Evolutionary conservation across 1,140 invertebrate species (phyloP).

Genomic region (Uloborus diversus): DNA sequence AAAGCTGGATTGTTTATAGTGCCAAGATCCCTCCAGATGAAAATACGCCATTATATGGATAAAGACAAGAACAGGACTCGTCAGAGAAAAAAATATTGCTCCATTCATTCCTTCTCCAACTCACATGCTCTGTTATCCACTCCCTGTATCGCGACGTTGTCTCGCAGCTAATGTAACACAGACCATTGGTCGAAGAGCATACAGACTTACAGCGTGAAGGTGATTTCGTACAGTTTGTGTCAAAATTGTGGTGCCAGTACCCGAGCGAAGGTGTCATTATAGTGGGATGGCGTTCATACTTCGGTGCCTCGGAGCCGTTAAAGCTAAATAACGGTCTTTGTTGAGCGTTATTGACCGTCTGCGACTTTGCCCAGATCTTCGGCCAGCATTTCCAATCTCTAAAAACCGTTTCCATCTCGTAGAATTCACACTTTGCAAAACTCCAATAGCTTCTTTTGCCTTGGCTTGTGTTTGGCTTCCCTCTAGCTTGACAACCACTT

Average conservation of each 20-base stretch:
- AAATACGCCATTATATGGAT: slow-evolving; percentile 8
- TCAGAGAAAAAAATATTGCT: slow-evolving; percentile 2
- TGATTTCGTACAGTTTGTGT: background rate
- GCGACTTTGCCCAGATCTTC: background rate
- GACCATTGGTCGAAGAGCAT: background rate
- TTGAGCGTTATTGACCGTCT: background rate
- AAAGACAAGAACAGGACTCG: background rate
- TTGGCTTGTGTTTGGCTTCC: background rate
- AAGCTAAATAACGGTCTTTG: background rate
- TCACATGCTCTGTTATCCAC: background rate
- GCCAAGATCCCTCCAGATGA: slow-evolving; percentile 1
- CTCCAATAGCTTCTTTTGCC: background rate
- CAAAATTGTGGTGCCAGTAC: slow-evolving; percentile 4
- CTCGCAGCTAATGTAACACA: background rate
- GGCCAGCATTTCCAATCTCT: background rate
- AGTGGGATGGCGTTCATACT: background rate
- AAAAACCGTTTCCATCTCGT: background rate
- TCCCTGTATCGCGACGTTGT: background rate
- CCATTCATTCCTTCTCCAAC: background rate
- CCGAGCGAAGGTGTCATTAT: background rate
- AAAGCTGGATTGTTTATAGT: background rate
- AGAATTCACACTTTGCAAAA: background rate
- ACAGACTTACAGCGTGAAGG: background rate
- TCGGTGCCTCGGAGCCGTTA: background rate
- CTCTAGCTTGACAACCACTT: background rate